Percentiles rank a stretch among this genome's conserved stretches.
phyloP scores from a whole-genome alignment of 2,113 vertebrate species.

The Ageneiosus marmoratus region DNA sequence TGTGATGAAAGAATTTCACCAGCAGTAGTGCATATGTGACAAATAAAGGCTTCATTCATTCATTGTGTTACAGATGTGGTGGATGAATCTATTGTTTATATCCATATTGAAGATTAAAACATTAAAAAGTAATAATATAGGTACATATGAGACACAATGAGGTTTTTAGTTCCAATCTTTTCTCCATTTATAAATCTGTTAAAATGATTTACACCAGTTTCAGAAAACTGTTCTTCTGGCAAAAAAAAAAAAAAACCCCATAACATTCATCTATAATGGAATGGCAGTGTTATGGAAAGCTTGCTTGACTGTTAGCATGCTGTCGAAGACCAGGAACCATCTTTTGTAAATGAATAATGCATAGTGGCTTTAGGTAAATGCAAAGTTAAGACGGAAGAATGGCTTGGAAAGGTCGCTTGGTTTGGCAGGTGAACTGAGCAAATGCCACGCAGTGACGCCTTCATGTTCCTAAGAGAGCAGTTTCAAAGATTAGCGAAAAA shows the following conservation, averaged over 20 bases:
- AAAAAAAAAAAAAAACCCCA: no score
- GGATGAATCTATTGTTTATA: not conserved
- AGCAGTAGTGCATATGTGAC: no score
- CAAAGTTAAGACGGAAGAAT: constrained; percentile 7
- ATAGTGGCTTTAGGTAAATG: constrained; percentile 4
- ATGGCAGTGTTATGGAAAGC: not conserved
- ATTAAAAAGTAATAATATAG: not conserved
- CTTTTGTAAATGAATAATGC: constrained; percentile 44
- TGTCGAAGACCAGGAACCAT: not conserved
- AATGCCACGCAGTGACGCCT: not conserved
- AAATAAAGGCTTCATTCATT: no score
- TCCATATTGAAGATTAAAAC: not conserved
- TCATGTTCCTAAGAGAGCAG: not conserved
- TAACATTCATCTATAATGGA: constrained; percentile 3
- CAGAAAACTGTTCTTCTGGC: not conserved
- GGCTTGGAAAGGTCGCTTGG: constrained; percentile 1
- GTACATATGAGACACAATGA: not conserved
- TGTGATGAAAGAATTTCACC: no score
- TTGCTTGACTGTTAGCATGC: constrained; percentile 4
- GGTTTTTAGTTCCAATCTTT: not conserved
- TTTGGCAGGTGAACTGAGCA: constrained; percentile 19
- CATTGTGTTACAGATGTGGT: not conserved
- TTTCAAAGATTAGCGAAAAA: not conserved
- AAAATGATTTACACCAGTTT: constrained; percentile 29
- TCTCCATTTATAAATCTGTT: not conserved